Conservation (phyloP, 2,888 invertebrate genomes). For the Rapana venosa region DNA sequence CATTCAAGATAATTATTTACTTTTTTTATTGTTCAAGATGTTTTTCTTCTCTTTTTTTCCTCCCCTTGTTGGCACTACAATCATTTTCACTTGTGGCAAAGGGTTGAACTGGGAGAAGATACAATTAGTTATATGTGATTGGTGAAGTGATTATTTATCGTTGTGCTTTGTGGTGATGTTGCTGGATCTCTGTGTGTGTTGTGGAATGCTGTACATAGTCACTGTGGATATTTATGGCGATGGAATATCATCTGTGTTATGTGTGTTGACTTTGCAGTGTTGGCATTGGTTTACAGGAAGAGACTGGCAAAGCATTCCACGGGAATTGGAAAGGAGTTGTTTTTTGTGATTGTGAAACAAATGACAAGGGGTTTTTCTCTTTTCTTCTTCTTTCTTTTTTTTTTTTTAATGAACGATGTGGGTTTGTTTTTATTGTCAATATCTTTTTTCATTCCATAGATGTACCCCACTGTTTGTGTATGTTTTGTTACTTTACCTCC, state of each 20-base stretch:
- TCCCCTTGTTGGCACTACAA: slow-evolving; percentile 14
- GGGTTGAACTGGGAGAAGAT: not conserved
- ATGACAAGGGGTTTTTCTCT: no score
- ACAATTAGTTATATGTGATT: not conserved
- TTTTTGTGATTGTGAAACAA: not conserved
- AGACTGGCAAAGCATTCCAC: slow-evolving; percentile 6
- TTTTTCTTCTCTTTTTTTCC: not conserved
- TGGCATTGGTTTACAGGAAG: not conserved
- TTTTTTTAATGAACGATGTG: no score
- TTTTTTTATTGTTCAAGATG: not conserved
- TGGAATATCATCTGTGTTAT: not conserved
- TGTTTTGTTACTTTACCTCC: no score
- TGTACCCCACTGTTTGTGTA: no score
- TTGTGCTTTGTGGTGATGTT: not conserved
- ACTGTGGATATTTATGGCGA: slow-evolving; percentile 22
- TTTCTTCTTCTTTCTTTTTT: no score
- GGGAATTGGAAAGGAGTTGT: not conserved
- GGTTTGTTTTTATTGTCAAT: no score
- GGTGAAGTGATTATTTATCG: not conserved
- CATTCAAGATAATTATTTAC: not conserved
- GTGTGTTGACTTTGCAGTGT: not conserved
- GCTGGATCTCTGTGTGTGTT: not conserved
- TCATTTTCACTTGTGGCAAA: not conserved
- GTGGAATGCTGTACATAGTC: slow-evolving; percentile 1
- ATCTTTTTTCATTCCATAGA: no score